Conservation (phyloP, 2,113 vertebrate genomes). For the Propithecus coquereli region DNA sequence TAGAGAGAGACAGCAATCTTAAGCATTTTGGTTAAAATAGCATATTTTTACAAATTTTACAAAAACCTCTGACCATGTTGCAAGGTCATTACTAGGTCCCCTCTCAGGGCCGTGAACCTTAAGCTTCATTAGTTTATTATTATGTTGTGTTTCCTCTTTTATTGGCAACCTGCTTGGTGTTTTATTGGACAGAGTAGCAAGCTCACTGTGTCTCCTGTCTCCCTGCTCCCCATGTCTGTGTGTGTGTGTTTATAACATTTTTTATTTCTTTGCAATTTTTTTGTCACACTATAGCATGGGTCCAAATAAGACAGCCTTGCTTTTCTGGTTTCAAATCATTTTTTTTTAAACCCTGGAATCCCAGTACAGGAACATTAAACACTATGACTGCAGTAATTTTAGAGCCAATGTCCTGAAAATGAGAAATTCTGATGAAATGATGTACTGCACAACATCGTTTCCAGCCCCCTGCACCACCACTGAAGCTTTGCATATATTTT, state of each 20-base stretch:
- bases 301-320: conserved; percentile 54
- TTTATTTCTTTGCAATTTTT: conserved; percentile 37
- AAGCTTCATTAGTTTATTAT: neutral
- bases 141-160: neutral
- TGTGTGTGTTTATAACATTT: neutral
- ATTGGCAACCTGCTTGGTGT: neutral
- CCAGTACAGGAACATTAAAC: conserved; percentile 57
- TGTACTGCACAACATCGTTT: conserved; percentile 45
- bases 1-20: neutral
- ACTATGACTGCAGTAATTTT: conserved; percentile 62
- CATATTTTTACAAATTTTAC: neutral
- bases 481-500: conserved; percentile 59
- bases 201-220: neutral
- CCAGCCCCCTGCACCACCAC: conserved; percentile 15
- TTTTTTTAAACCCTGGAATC: conserved; percentile 43
- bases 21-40: neutral
- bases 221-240: neutral
- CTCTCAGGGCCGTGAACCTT: neutral
- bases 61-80: neutral
- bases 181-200: neutral
- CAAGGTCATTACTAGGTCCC: neutral
- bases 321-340: conserved; percentile 52
- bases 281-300: neutral
- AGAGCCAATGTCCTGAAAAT: conserved; percentile 73
- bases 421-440: conserved; percentile 70